Conservation (phyloP, 2,888 invertebrate genomes). For the Chorisops tibialis region DNA sequence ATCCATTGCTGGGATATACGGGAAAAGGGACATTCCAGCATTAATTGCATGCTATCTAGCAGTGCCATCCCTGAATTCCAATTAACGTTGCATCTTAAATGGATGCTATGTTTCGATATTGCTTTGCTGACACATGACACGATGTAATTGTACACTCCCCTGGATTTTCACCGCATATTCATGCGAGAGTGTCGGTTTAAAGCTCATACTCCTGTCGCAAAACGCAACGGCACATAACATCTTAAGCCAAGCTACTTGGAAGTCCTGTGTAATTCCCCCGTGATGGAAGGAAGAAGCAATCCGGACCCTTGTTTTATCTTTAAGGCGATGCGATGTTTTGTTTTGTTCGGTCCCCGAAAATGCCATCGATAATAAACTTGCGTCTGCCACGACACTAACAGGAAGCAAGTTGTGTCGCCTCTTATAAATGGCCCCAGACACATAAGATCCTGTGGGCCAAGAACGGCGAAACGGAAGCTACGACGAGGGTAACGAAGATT, state of each 20-base stretch:
- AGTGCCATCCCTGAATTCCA: slow-evolving; percentile 18
- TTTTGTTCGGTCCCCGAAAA: slow-evolving; percentile 5
- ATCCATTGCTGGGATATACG: slow-evolving; percentile 14
- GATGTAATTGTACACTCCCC: slow-evolving; percentile 18
- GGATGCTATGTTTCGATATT: background rate
- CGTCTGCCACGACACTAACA: slow-evolving; percentile 29
- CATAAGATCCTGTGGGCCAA: slow-evolving; percentile 7
- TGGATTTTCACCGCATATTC: slow-evolving; percentile 12
- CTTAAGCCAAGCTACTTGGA: slow-evolving; percentile 23
- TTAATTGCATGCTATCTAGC: slow-evolving; percentile 21
- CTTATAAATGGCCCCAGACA: background rate
- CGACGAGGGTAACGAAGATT: slow-evolving; percentile 27
- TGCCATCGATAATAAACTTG: slow-evolving; percentile 24
- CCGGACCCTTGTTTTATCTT: slow-evolving; percentile 21
- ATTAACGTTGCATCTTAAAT: slow-evolving; percentile 23
- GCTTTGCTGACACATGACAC: slow-evolving; percentile 22
- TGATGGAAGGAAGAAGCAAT: background rate
- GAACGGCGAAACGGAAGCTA: slow-evolving; percentile 17
- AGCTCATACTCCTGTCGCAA: background rate
- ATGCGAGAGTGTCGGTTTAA: slow-evolving; percentile 14
- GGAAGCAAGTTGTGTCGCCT: slow-evolving; percentile 36
- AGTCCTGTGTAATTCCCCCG: slow-evolving; percentile 6
- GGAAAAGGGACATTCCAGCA: slow-evolving; percentile 14
- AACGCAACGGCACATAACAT: slow-evolving; percentile 9
- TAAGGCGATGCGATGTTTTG: slow-evolving; percentile 12